A percentile compares a stretch with the other conserved stretches of the same genome.
Evolutionary conservation across 64 coral and sea anemone genomes (phyloP).

Genomic region (Stylophora pistillata): DNA sequence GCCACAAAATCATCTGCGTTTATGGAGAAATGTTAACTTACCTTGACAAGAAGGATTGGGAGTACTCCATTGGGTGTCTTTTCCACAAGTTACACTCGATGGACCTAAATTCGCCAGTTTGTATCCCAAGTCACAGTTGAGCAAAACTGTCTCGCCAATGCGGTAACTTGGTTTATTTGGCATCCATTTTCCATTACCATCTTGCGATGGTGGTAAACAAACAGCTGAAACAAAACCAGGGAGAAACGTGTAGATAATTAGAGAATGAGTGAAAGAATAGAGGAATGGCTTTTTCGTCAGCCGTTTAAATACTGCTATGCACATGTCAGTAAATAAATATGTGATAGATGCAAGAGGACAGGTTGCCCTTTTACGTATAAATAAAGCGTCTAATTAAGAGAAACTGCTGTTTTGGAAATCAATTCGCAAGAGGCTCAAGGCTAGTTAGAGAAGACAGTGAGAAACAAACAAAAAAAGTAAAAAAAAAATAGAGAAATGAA

Average conservation of each 20-base stretch:
- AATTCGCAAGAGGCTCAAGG: too few relatives aligned
- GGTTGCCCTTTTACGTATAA: too few relatives aligned
- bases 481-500: too few relatives aligned
- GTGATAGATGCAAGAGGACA: too few relatives aligned
- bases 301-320: too few relatives aligned
- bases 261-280: not conserved
- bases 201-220: constrained; percentile 22
- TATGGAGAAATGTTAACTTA: not conserved
- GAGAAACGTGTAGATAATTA: not conserved
- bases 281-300: too few relatives aligned
- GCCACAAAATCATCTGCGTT: not conserved
- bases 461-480: too few relatives aligned
- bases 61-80: constrained; percentile 24
- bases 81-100: constrained; percentile 18
- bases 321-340: too few relatives aligned
- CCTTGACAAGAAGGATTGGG: constrained; percentile 31
- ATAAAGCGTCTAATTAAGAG: too few relatives aligned
- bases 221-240: constrained; percentile 26
- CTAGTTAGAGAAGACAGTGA: too few relatives aligned
- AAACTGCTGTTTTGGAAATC: too few relatives aligned
- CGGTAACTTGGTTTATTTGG: constrained; percentile 21
- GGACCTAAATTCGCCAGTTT: not conserved
- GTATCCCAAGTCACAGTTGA: constrained; percentile 43
- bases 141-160: constrained; percentile 7
- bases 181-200: constrained; percentile 39